Evolutionary conservation across 2,888 invertebrate genomes (phyloP).

Genomic region (Octonoba sinensis): DNA sequence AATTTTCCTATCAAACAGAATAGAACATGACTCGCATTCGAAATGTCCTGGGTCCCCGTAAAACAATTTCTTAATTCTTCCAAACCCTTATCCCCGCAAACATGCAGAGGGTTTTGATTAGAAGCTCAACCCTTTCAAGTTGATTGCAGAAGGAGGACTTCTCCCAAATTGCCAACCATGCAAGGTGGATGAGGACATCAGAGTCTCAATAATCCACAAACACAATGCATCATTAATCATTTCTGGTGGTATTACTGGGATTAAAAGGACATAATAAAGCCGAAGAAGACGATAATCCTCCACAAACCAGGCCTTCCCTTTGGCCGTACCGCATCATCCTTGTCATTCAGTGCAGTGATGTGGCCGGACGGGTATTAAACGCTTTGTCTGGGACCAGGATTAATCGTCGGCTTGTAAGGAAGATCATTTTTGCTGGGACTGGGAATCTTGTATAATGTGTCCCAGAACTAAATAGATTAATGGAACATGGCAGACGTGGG

Average conservation of each 20-base stretch:
- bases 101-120: no score
- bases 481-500: background rate
- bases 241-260: constrained; percentile 55
- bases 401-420: constrained; percentile 35
- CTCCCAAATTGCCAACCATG: constrained; percentile 44
- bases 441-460: constrained; percentile 39
- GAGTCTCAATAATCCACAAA: constrained; percentile 52
- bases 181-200: constrained; percentile 45
- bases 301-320: constrained; percentile 19
- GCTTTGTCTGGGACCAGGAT: constrained; percentile 47
- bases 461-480: constrained; percentile 39
- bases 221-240: constrained; percentile 64
- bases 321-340: background rate
- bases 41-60: no score
- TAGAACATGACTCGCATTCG: no score
- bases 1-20: no score
- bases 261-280: constrained; percentile 64
- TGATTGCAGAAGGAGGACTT: background rate
- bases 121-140: no score
- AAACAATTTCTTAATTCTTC: no score
- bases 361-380: constrained; percentile 36
- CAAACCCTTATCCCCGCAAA: no score
- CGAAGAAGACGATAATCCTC: constrained; percentile 59
- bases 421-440: constrained; percentile 26
- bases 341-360: constrained; percentile 27